A percentile compares a stretch with the other conserved stretches of the same genome.
Conservation (phyloP, 2,113 vertebrate species). For the Mohoua ochrocephala region DNA sequence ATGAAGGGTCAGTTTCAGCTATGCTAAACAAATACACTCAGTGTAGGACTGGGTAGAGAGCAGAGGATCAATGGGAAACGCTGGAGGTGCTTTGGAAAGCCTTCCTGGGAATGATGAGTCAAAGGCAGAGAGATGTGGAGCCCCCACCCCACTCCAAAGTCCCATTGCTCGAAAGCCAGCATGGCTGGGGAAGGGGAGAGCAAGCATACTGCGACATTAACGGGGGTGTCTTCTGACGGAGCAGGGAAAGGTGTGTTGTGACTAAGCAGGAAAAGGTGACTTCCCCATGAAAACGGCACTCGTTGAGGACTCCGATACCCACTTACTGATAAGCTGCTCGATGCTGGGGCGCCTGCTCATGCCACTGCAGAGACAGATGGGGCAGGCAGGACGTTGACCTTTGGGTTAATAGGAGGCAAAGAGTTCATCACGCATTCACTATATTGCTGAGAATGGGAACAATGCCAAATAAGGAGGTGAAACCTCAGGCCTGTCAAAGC, state of each 20-base stretch:
- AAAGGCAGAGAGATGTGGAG: not conserved
- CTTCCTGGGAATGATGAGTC: not conserved
- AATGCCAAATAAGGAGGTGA: not conserved
- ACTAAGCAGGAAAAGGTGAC: not conserved
- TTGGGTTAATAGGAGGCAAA: not conserved
- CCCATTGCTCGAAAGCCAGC: not conserved
- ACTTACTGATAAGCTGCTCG: not conserved
- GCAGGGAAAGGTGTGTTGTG: not conserved
- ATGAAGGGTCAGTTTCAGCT: not conserved
- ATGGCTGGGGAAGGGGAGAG: not conserved
- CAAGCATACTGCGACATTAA: accelerated
- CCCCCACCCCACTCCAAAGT: no score
- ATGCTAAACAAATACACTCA: not conserved
- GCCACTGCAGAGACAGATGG: not conserved
- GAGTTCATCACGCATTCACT: not conserved
- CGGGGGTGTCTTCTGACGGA: not conserved
- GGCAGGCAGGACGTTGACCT: not conserved
- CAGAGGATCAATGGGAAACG: accelerated
- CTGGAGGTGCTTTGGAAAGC: not conserved
- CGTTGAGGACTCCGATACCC: not conserved
- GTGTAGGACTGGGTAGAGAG: not conserved
- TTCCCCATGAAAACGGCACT: not conserved
- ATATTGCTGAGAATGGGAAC: not conserved
- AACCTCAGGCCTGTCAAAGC: not conserved
- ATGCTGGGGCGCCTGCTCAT: accelerated